Evolutionary conservation across 2,797 vertebrate genomes (phyloP).

Genomic region (Atherinosoma microstoma): DNA sequence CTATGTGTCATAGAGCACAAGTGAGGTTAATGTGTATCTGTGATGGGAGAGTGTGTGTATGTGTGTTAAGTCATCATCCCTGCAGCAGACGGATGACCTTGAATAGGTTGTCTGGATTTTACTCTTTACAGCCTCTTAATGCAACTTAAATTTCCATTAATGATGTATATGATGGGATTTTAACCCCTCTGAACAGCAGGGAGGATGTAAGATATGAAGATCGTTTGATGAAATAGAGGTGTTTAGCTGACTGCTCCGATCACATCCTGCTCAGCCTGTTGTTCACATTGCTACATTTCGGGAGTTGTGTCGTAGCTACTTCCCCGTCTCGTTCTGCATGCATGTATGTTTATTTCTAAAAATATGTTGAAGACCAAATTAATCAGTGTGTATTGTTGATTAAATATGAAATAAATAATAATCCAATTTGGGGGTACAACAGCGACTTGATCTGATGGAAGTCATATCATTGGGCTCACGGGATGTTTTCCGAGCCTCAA

Average conservation of each 20-base stretch:
- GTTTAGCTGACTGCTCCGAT: background rate
- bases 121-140: background rate
- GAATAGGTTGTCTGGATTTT: conserved; percentile 7
- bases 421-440: too few species aligned
- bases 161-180: background rate
- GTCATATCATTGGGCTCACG: too few species aligned
- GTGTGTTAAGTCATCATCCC: conserved; percentile 27
- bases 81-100: conserved; percentile 37
- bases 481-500: too few species aligned
- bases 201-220: background rate
- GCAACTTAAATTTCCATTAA: conserved; percentile 1
- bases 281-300: conserved; percentile 20
- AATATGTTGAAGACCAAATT: background rate
- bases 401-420: too few species aligned
- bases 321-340: conserved; percentile 17
- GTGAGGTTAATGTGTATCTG: conserved; percentile 50
- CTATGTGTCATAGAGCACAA: conserved; percentile 47
- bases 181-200: background rate
- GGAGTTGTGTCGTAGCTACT: conserved; percentile 12
- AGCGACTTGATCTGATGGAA: too few species aligned
- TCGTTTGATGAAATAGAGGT: background rate
- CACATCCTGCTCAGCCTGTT: background rate
- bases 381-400: background rate
- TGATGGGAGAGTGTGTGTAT: conserved; percentile 9
- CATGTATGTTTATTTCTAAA: conserved; percentile 18